Base-by-base conservation (phyloP, 1,140 invertebrate species). In the Patella vulgata region DNA sequence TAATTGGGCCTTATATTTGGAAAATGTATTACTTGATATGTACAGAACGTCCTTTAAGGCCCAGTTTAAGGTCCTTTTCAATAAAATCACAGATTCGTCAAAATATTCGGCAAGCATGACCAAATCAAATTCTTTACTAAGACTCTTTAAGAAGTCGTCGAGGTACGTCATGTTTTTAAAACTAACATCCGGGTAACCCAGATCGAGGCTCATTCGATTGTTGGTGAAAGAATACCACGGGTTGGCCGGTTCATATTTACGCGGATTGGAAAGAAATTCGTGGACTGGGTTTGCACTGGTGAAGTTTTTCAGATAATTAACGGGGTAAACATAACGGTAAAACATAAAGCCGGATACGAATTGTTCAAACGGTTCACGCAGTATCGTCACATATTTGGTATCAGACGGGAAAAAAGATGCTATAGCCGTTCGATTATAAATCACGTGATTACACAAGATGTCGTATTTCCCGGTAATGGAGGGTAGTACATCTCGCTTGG, bases 31-130 rank as follows among this genome's bases (percentile, higher is more conserved):
- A 19, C 57, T 62, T 12, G 57, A 27, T 2, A 75, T 27, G 55
- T 75, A 75, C 0, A 85, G 53, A 5, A 88, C 75, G 56, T 87
- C 81, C 33, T 82, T 75, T 14, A 85, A 62, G 8, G 83, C 69
- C 87, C 87, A 88, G 48, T 82, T 83, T 23, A 88, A 77, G 2
- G 83, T 55, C 57, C 86, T 68, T 47, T 74, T 77, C 46, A 88
- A 65, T 1, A 88, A 71, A 44, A 88, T 75, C 36, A 88, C 64
- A 1, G 87, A 88, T 64, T 87, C 86, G 52, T 88, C 85, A 69
- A 88, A 83, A 60, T 84, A 77, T 66, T 88, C 87, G 0, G 83
- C 75, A 12, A 88, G 80, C 79, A 88, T 78, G 14, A 88, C 80
- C 5, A 88, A 71, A 62, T 84, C 77, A 68, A 88, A 88, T 12